Evolutionary conservation across 2,797 vertebrate species (phyloP), one percentile per base, ranked within the genome.

Genomic region (Onychomys torridus): DNA sequence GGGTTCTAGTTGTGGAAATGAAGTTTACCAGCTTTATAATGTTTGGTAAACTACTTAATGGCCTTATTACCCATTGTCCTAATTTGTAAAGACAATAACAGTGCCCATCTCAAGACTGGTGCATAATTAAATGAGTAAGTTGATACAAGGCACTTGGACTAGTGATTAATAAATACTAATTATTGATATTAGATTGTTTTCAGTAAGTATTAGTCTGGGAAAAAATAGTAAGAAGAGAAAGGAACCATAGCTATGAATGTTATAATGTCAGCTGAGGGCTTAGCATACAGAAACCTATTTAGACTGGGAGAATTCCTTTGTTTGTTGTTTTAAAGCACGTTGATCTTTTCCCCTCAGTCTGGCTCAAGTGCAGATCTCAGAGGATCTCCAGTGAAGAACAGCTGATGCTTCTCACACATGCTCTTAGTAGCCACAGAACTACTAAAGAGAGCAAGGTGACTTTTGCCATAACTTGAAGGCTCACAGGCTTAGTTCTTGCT

Each of bases 131-230:
- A 63, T 75, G 52, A 89, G 34, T 59, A 75, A 23, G 63, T 63
- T 95, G 84, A 85, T 69, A 71, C 40, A 63, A 71, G 49, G 32
- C 34, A 88, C 46, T 86, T 96, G 83, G 25, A 89, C 95, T 21
- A 71, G 21, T 88, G 76, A 43, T 88, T 79, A 77, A 79, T 89
- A 84, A 91, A 77, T 69, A 88, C 46, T 75, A 87, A 12, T 73
- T 46, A 46, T 71, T 92, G 73, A 77, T 75, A 91, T 77, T 97
- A 84, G 57, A 78, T 88, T n/a, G 19, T 82, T 13, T 73, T 93
- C 27, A 63, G n/a, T 89, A 78, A 93, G 85, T 88, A 52, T 52
- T n/a, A 90, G 73, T 37, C 89, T 90, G 5, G 19, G 12, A 6
- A 88, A 67, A n/a, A 86, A 57, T 27, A 29, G 23, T 34, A 89